Base-by-base conservation (phyloP, 1,140 invertebrate species). In the Rhizoglyphus robini region DNA sequence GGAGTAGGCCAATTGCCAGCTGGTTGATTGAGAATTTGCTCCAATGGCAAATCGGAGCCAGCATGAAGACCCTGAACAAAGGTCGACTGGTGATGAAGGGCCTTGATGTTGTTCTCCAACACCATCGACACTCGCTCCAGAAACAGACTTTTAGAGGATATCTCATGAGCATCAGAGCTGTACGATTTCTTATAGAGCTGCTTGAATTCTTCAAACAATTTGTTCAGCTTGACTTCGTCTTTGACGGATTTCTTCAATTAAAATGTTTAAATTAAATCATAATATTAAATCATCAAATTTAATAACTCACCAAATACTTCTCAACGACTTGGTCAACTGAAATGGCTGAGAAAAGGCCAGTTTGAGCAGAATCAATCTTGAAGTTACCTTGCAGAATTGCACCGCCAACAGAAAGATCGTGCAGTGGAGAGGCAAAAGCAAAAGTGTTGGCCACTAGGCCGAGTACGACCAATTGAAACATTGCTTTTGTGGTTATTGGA, bases 171-270 rank as follows among this genome's bases (percentile, higher is more conserved):
- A 27, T 8, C 20, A 5, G 23, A 11, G 25, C 47, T 57, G 32
- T 63, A 63, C 32, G 32, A 46, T 30, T 63, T 63, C 3, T 47
- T 30, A 36, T 36, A 63, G n/a, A 15, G 18, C 3, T 54, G 18
- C 34, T 57, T 63, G 23, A 63, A 63, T 49, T 63, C 61, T 5
- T 41, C 25, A 18, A 60, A 60, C 5, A 60, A 11, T 25, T 60
- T 60, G 18, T 25, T 30, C 20, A 60, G 5, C 15, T 8, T 13
- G 8, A 11, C 51, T 30, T 57, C 51, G 23, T 57, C 23, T 30
- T 57, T 23, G 11, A 57, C 11, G 20, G 11, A 11, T 20, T 11
- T 13, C 51, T 57, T 11, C 11, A 57, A 57, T 13, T 13, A 13
- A 30, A 23, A 13, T 11, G 23, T 13, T 57, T 15, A 46, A 46